Percentiles rank a stretch among this genome's conserved stretches.
Evolutionary conservation across 2,888 invertebrate species (phyloP).

Genomic region (Elegia similella): DNA sequence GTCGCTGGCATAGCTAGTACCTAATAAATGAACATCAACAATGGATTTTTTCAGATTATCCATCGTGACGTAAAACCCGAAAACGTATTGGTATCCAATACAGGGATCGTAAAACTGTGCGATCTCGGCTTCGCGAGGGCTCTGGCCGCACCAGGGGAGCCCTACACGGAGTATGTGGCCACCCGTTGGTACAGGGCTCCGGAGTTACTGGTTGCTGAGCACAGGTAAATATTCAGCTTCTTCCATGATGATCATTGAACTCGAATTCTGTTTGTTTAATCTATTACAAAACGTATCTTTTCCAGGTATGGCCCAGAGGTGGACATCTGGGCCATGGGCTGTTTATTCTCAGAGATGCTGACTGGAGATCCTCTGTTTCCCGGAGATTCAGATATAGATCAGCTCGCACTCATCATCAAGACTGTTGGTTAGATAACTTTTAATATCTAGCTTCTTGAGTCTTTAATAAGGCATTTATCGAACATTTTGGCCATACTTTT

Average conservation of each 20-base stretch:
- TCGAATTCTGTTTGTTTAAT: no score
- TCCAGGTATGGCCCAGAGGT: slow-evolving; percentile 85
- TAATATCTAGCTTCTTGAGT: no score
- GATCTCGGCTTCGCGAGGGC: slow-evolving; percentile 94
- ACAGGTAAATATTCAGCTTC: slow-evolving; percentile 63
- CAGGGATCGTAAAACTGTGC: slow-evolving; percentile 93
- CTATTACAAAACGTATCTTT: slow-evolving; percentile 1
- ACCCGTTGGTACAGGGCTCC: slow-evolving; percentile 95
- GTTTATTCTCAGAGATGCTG: slow-evolving; percentile 92
- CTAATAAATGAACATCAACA: no score
- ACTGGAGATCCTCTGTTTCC: slow-evolving; percentile 93
- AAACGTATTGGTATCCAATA: slow-evolving; percentile 90
- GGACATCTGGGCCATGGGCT: slow-evolving; percentile 94
- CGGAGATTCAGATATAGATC: slow-evolving; percentile 95
- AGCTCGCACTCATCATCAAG: slow-evolving; percentile 90
- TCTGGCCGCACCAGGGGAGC: slow-evolving; percentile 86
- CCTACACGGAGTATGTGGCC: slow-evolving; percentile 94
- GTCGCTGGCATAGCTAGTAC: no score
- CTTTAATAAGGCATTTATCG: no score
- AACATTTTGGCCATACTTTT: no score
- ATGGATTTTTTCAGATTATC: slow-evolving; percentile 83
- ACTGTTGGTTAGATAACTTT: slow-evolving; percentile 84
- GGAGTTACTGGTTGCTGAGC: slow-evolving; percentile 91
- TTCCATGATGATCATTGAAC: no score
- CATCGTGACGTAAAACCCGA: slow-evolving; percentile 95